A percentile compares a stretch with the other conserved stretches of the same genome.
phyloP scores from a whole-genome alignment of 2,888 invertebrate species.

The Trissolcus japonicus region DNA sequence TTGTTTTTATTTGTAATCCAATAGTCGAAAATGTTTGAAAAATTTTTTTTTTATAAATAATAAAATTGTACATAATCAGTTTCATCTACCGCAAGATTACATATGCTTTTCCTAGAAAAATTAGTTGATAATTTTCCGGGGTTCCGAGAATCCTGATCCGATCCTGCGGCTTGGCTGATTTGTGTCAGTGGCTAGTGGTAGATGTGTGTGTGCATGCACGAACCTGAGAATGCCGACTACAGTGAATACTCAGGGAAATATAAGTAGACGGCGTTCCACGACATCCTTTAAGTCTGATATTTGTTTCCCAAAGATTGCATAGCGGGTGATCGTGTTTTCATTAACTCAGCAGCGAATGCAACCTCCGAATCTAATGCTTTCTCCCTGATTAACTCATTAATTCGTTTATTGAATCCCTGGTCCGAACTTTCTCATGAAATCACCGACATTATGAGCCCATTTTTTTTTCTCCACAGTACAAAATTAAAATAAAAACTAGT shows the following conservation, averaged over 20 bases:
- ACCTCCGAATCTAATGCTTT: background rate
- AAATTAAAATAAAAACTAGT: too few species aligned
- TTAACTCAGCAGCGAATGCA: background rate
- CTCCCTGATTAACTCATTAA: background rate
- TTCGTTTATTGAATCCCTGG: background rate
- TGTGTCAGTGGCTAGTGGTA: background rate
- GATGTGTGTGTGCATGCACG: constrained; percentile 23
- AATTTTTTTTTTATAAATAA: too few species aligned
- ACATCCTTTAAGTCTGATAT: constrained; percentile 32
- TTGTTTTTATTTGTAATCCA: too few species aligned
- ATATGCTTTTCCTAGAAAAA: too few species aligned
- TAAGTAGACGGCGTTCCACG: constrained; percentile 43
- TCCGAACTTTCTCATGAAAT: constrained; percentile 1
- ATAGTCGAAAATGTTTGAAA: too few species aligned
- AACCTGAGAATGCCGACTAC: constrained; percentile 43
- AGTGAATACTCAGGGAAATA: constrained; percentile 44
- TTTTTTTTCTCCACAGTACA: too few species aligned
- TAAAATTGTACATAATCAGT: too few species aligned
- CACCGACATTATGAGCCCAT: background rate
- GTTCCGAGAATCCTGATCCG: constrained; percentile 26
- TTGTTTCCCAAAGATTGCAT: constrained; percentile 31
- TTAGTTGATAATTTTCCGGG: constrained; percentile 14
- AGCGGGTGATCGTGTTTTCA: constrained; percentile 10
- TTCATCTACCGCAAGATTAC: too few species aligned
- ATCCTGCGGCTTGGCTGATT: constrained; percentile 19